Conservation (phyloP, 2,888 invertebrate genomes). For the Dioctria rufipes region DNA sequence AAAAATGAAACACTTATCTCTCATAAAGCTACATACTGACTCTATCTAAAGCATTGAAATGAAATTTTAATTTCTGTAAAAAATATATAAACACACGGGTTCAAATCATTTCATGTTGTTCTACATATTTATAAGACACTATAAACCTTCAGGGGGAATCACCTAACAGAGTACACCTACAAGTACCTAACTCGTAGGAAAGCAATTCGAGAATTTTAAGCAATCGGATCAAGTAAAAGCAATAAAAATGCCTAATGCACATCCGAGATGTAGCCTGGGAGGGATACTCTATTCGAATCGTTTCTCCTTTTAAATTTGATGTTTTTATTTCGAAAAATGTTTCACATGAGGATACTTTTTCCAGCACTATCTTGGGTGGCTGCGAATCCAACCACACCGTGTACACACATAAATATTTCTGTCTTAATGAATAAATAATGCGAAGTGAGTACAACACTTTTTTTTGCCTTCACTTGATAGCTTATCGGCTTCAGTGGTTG, state of each 20-base stretch:
- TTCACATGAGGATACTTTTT: constrained; percentile 6
- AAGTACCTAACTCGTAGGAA: no score
- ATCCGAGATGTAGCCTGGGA: constrained; percentile 32
- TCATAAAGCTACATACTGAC: no score
- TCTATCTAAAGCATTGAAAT: no score
- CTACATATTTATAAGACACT: no score
- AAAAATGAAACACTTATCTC: no score
- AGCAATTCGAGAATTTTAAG: constrained; percentile 49
- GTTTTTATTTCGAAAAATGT: constrained; percentile 46
- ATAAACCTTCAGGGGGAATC: no score
- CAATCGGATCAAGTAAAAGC: constrained; percentile 56
- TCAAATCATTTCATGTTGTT: no score
- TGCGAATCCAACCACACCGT: constrained; percentile 11
- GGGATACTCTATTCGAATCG: constrained; percentile 5
- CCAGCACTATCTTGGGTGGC: neutral
- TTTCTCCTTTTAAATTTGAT: constrained; percentile 37
- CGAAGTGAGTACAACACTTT: constrained; percentile 46
- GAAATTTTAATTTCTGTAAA: no score
- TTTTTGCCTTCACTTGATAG: constrained; percentile 28
- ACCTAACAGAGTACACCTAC: no score
- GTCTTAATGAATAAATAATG: constrained; percentile 57
- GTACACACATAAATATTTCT: neutral
- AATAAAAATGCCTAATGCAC: constrained; percentile 57
- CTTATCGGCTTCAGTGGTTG: constrained; percentile 40
- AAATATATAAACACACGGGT: no score